Evolutionary conservation across 2,113 vertebrate genomes (phyloP), one percentile per base, ranked within the genome.

Genomic region (Orcinus orca): DNA sequence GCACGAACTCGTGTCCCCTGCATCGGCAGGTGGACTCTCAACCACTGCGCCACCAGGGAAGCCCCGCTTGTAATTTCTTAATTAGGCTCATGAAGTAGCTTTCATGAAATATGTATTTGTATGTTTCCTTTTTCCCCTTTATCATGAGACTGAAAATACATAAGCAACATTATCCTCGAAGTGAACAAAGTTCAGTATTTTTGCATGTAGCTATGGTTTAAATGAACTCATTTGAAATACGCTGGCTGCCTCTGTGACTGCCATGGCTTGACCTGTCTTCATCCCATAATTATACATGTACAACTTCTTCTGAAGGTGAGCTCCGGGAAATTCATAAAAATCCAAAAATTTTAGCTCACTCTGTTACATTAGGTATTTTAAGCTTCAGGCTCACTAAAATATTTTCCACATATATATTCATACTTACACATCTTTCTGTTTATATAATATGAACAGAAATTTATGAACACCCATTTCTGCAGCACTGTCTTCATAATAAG

Each of bases 61-160:
- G 41, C 41, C 41, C 41, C 41, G 25, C 41, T 83, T 63, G 5
- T 65, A 60, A 89, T 92, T 90, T 90, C 70, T 87, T 96, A 90
- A 92, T 95, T 85, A 96, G 93, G 15, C n/a, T 85, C 44, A 60
- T 12, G 17, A 77, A 81, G 29, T 71, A 63, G 36, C 25, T 95
- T 96, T 95, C 80, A 82, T 88, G 31, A 89, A 92, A 90, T 88
- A 96, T 81, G 38, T 67, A 55, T 90, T 83, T 68, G 50, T 82
- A 62, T 68, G 31, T 90, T 87, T 95, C 80, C 60, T 53, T 88
- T 70, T 86, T 79, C 38, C 85, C 93, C 88, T 93, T 29, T 36
- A 62, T 38, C 8, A 71, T 4, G 25, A 68, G 63, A 83, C 76
- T 79, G 83, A 97, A 96, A 80, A 83, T 80, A 83, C 10, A 36